phyloP scores from a whole-genome alignment of 2,888 invertebrate species.

The Drosophila mercatorum region DNA sequence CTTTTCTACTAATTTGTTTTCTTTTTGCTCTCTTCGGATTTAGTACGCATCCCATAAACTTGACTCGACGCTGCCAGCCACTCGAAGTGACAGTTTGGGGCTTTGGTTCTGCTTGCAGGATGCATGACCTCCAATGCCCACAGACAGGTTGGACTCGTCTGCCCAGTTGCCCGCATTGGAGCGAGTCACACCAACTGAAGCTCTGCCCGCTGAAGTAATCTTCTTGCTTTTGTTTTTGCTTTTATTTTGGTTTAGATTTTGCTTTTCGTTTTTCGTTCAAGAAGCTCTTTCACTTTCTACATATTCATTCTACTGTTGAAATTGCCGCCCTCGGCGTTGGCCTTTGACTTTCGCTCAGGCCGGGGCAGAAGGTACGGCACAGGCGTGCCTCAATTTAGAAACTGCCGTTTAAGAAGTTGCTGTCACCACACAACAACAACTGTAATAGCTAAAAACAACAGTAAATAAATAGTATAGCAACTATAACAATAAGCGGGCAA shows the following conservation, averaged over 20 bases:
- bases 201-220: not conserved
- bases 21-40: slow-evolving; percentile 11
- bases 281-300: slow-evolving; percentile 65
- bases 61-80: slow-evolving; percentile 17
- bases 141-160: slow-evolving; percentile 31
- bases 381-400: slow-evolving; percentile 34
- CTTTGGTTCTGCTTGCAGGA: slow-evolving; percentile 16
- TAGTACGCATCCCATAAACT: slow-evolving; percentile 14
- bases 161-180: not conserved
- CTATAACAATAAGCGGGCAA: slow-evolving; percentile 32
- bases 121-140: not conserved
- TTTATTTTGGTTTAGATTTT: not conserved
- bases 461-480: slow-evolving; percentile 32
- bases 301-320: slow-evolving; percentile 59
- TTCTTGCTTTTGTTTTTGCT: not conserved
- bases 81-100: not conserved
- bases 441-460: slow-evolving; percentile 23
- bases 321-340: slow-evolving; percentile 18
- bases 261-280: not conserved
- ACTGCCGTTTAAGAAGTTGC: slow-evolving; percentile 41
- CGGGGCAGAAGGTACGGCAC: slow-evolving; percentile 2
- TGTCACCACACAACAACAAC: slow-evolving; percentile 44
- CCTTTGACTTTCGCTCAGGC: slow-evolving; percentile 49
- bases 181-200: not conserved
- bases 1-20: not conserved